Conservation (phyloP, 2,888 invertebrate species). For the Zaprionus obscuricornis region DNA sequence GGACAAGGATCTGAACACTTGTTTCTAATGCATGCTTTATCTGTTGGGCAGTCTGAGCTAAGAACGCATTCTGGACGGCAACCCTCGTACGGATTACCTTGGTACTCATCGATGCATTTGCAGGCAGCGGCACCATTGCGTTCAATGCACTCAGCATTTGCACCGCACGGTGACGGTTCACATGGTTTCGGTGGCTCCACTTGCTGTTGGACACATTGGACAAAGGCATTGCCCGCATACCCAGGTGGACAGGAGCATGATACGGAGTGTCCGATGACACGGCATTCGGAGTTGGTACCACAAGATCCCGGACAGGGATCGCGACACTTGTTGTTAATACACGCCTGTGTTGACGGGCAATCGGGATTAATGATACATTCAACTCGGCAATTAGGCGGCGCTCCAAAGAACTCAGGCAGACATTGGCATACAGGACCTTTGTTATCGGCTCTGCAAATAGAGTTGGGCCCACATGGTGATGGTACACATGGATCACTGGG, state of each 20-base stretch:
- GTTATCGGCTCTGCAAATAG: constrained; percentile 91
- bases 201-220: constrained; percentile 88
- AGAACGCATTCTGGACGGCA: constrained; percentile 94
- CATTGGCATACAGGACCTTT: constrained; percentile 92
- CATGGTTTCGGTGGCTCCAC: constrained; percentile 88
- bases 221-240: constrained; percentile 92
- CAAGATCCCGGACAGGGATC: constrained; percentile 91
- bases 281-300: constrained; percentile 92
- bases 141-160: constrained; percentile 91
- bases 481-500: constrained; percentile 85
- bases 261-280: constrained; percentile 91
- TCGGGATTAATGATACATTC: constrained; percentile 93
- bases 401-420: constrained; percentile 90
- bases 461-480: constrained; percentile 92
- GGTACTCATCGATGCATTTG: constrained; percentile 91
- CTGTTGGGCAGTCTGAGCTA: constrained; percentile 92
- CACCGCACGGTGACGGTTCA: constrained; percentile 93
- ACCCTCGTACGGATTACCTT: constrained; percentile 93
- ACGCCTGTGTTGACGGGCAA: constrained; percentile 90
- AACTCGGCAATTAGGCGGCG: constrained; percentile 91
- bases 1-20: constrained; percentile 94
- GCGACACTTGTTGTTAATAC: constrained; percentile 91
- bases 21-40: constrained; percentile 91
- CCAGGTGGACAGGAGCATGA: constrained; percentile 91
- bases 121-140: constrained; percentile 92